These are phyloP conservation scores for Oreochromis spilurus DNA, from an alignment of 2,113 vertebrate species.

Conservation along the genomic window DNA sequence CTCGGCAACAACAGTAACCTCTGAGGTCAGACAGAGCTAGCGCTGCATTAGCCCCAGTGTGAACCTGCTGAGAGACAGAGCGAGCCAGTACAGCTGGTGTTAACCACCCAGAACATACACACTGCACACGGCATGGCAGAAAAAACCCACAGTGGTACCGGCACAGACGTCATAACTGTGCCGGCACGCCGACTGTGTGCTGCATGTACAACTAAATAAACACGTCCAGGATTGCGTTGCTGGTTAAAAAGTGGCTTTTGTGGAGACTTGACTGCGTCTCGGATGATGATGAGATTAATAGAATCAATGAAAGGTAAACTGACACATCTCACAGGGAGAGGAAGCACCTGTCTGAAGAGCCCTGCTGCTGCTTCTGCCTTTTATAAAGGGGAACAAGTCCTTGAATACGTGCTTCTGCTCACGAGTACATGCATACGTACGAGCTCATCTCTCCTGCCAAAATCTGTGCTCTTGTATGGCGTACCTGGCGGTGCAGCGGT, in stretches of 20 bases:
- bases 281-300: neutral
- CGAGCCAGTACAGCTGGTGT: conserved; percentile 60
- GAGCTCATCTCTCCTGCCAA: conserved; percentile 11
- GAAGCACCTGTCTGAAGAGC: conserved; percentile 1
- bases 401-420: neutral
- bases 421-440: neutral
- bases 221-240: conserved; percentile 19
- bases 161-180: conserved; percentile 3
- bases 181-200: conserved; percentile 12
- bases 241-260: conserved; percentile 21
- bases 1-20: conserved; percentile 61
- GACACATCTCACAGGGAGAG: neutral
- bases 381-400: neutral
- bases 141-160: conserved; percentile 15
- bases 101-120: conserved; percentile 62
- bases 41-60: conserved; percentile 58
- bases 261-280: neutral
- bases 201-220: conserved; percentile 33
- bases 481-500: neutral
- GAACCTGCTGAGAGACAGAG: conserved; percentile 64
- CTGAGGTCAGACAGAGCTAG: conserved; percentile 58
- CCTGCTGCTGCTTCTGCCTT: neutral
- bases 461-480: neutral
- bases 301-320: neutral
- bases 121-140: conserved; percentile 25